Evolutionary conservation across 1,140 invertebrate genomes (phyloP).

Genomic region (Nilaparvata lugens): DNA sequence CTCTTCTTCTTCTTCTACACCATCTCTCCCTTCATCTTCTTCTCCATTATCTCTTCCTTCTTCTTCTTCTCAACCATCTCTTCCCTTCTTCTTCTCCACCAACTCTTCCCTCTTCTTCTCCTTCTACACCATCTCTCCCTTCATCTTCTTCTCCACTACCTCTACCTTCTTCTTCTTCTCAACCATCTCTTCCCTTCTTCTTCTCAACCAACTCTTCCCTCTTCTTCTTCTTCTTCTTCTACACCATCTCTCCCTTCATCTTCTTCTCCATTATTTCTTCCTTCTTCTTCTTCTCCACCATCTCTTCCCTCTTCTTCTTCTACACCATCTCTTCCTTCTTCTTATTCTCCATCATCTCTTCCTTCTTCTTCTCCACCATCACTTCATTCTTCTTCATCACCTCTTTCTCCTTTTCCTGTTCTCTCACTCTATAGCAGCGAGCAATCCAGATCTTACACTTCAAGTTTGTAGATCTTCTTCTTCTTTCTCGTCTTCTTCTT

Average conservation of each 20-base stretch:
- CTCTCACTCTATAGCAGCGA: no score
- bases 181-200: conserved; percentile 8
- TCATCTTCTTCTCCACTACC: neutral
- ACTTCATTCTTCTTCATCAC: neutral
- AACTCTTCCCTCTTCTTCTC: conserved; percentile 4
- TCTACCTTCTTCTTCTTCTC: neutral
- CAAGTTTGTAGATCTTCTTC: no score
- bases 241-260: neutral
- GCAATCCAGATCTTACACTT: no score
- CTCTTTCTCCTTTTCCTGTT: neutral
- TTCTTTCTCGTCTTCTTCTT: conserved; percentile 1
- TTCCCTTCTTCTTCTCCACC: conserved; percentile 20
- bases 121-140: neutral
- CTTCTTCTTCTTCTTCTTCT: conserved; percentile 15
- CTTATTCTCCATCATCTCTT: neutral
- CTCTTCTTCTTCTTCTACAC: no score
- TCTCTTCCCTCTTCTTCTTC: conserved; percentile 12
- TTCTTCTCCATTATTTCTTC: neutral
- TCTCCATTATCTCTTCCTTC: neutral
- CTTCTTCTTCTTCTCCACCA: conserved; percentile 1
- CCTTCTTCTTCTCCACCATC: neutral
- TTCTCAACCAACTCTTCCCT: no score
- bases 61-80: conserved; percentile 1
- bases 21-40: neutral
- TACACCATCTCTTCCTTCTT: neutral